phyloP scores from a whole-genome alignment of 2,888 invertebrate genomes.

The Agrenia bidenticulata region DNA sequence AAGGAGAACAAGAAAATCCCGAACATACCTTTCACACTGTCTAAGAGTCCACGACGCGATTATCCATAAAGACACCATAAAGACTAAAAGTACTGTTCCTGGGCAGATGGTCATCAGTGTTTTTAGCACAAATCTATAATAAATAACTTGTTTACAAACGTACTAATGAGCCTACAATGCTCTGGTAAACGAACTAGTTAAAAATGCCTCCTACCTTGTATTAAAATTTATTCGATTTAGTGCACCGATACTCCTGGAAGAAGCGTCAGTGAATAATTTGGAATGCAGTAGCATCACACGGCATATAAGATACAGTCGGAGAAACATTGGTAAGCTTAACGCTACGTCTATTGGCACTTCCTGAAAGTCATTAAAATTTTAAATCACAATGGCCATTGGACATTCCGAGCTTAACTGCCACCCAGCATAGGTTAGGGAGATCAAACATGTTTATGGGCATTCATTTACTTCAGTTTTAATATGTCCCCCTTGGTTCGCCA shows the following conservation, averaged over 20 bases:
- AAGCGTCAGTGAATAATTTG: slow-evolving; percentile 99
- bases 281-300: slow-evolving; percentile 99
- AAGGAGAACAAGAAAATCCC: slow-evolving; percentile 8
- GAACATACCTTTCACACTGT: slow-evolving; percentile 91
- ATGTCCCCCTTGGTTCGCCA: slow-evolving; percentile 59
- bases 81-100: slow-evolving; percentile 80
- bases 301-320: slow-evolving; percentile 97
- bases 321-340: slow-evolving; percentile 98
- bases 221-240: slow-evolving; percentile 98
- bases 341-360: slow-evolving; percentile 93
- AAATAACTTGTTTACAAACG: slow-evolving; percentile 8
- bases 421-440: neutral
- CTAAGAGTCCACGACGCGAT: slow-evolving; percentile 98
- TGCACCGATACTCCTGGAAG: slow-evolving; percentile 89
- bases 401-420: neutral
- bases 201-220: slow-evolving; percentile 63
- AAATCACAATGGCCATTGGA: neutral
- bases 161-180: too few relatives aligned
- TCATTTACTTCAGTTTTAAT: slow-evolving; percentile 40
- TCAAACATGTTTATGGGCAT: slow-evolving; percentile 3
- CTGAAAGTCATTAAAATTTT: slow-evolving; percentile 36
- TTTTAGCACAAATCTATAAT: slow-evolving; percentile 82
- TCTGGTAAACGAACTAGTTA: too few relatives aligned
- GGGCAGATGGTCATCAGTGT: slow-evolving; percentile 99
- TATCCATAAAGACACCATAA: slow-evolving; percentile 99